A percentile compares a stretch with the other conserved stretches of the same genome.
Conservation (phyloP, 2,113 vertebrate genomes). For the Alethe diademata region DNA sequence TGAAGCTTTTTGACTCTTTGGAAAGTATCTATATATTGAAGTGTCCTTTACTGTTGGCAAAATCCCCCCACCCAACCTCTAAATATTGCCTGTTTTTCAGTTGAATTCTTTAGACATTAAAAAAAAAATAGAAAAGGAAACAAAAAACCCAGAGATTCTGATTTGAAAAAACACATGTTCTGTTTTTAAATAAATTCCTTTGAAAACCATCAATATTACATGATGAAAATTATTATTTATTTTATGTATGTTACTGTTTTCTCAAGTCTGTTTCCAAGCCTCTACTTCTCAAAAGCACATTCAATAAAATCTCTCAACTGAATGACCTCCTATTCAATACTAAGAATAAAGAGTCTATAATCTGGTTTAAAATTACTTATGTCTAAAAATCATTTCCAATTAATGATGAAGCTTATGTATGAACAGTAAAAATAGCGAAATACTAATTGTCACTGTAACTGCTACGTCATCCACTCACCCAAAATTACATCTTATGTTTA, state of each 20-base stretch:
- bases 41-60: not conserved
- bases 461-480: not conserved
- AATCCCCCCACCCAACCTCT: fast-evolving
- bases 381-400: not conserved
- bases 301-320: not conserved
- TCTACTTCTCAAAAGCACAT: not conserved
- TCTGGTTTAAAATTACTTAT: not conserved
- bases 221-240: not conserved
- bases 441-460: not conserved
- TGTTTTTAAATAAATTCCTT: not conserved
- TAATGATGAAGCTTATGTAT: not conserved
- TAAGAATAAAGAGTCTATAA: not conserved
- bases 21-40: not conserved
- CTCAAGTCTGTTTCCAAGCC: not conserved
- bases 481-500: not conserved
- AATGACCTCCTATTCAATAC: not conserved
- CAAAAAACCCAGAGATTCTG: not conserved
- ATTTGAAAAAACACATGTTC: not conserved
- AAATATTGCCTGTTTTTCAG: not conserved
- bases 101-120: not conserved
- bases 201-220: not conserved
- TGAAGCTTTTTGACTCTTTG: not conserved
- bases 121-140: not conserved
- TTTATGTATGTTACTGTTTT: not conserved
- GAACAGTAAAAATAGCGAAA: not conserved